Conservation (phyloP, 2,113 vertebrate genomes). For the Brachypodius melanocephalos region DNA sequence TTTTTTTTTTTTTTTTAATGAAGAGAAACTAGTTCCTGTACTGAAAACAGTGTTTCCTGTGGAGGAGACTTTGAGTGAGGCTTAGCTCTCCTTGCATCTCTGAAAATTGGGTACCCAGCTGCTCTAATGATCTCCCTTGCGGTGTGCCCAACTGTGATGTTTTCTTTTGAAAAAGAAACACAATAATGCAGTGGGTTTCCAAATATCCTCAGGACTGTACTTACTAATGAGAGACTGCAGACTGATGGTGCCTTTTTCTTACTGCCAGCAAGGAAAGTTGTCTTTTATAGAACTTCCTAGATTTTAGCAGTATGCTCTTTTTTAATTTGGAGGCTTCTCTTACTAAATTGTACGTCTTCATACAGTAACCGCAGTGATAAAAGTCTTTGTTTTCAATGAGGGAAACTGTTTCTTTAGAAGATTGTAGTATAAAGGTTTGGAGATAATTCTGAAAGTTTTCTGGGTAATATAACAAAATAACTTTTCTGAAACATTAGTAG, state of each 20-base stretch:
- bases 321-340: slow-evolving; percentile 1
- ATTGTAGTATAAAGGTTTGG: not conserved
- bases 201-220: slow-evolving; percentile 7
- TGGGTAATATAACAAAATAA: not conserved
- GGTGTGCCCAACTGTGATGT: not conserved
- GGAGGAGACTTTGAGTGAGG: not conserved
- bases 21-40: not conserved
- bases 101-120: not conserved
- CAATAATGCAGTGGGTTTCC: not conserved
- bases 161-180: slow-evolving; percentile 14
- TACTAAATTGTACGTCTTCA: not conserved
- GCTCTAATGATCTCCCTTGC: not conserved
- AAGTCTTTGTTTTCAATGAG: not conserved
- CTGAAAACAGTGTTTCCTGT: not conserved
- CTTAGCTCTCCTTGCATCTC: not conserved
- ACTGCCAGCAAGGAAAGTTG: not conserved
- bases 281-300: not conserved
- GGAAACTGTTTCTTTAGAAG: not conserved
- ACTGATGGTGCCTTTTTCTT: not conserved
- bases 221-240: not conserved
- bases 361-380: not conserved
- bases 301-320: not conserved
- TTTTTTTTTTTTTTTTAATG: not conserved
- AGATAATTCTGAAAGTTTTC: not conserved
- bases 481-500: not conserved